phyloP scores from a whole-genome alignment of 2,113 vertebrate species.

The Sceloporus undulatus region DNA sequence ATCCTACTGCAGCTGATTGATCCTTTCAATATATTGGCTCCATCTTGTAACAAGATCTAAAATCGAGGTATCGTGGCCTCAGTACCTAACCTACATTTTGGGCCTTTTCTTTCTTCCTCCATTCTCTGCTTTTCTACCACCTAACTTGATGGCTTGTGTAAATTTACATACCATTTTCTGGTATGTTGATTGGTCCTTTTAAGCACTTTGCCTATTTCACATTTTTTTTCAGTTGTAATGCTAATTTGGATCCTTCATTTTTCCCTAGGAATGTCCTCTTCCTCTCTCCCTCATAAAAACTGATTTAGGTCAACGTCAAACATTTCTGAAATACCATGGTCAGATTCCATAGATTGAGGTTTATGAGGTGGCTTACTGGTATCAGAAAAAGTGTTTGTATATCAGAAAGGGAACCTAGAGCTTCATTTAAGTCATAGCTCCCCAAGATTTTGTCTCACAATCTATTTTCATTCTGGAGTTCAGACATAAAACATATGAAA shows the following conservation, averaged over 20 bases:
- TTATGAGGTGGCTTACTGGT: background rate
- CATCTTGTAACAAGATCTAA: no score
- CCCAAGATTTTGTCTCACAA: background rate
- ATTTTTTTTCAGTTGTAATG: background rate
- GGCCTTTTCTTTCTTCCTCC: no score
- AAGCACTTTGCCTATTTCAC: no score
- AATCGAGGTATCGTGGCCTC: no score
- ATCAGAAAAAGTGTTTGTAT: background rate
- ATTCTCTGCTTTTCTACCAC: no score
- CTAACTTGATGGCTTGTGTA: no score
- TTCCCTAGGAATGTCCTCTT: background rate
- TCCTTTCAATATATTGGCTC: no score
- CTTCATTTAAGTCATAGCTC: background rate
- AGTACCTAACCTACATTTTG: no score
- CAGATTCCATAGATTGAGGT: background rate
- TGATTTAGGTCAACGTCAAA: constrained; percentile 4
- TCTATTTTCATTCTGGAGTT: background rate
- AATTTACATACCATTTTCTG: no score
- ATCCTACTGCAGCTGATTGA: no score
- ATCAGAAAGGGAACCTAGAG: background rate
- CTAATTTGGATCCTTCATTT: background rate
- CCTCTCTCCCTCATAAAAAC: background rate
- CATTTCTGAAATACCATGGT: constrained; percentile 21
- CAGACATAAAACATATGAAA: background rate
- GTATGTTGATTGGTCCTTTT: no score